phyloP scores from a whole-genome alignment of 1,140 invertebrate species.

The Pemphigus obesinymphae region DNA sequence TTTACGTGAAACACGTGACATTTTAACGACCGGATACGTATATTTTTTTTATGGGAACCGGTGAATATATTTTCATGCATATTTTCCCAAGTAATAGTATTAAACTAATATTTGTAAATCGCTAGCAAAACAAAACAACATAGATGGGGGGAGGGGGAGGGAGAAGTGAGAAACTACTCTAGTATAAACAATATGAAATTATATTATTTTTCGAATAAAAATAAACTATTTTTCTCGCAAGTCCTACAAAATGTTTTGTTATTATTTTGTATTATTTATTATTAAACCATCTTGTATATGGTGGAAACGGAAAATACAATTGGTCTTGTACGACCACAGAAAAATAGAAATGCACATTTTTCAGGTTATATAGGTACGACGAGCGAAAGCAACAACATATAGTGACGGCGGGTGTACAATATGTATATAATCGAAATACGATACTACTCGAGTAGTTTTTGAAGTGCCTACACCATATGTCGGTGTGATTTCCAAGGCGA shows the following conservation, averaged over 20 bases:
- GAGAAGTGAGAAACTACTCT: not conserved
- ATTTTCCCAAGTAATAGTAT: not conserved
- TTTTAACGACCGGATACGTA: slow-evolving; percentile 38
- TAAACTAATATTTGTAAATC: slow-evolving; percentile 10
- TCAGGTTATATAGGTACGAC: not conserved
- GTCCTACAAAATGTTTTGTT: too few species aligned
- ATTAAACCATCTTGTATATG: too few species aligned
- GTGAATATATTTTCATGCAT: not conserved
- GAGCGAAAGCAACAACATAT: not conserved
- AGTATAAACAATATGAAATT: not conserved
- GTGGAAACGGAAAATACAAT: not conserved
- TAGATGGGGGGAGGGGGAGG: not conserved
- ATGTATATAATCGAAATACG: not conserved
- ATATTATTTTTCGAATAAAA: too few species aligned
- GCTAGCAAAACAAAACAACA: not conserved
- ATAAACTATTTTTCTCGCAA: too few species aligned
- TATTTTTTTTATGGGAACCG: slow-evolving; percentile 25
- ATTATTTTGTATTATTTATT: too few species aligned
- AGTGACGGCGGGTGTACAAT: not conserved
- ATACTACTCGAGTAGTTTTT: not conserved
- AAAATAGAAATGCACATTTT: not conserved
- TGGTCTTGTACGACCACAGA: too few species aligned
- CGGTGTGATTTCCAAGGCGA: not conserved
- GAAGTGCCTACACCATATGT: slow-evolving; percentile 12
- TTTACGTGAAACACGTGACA: slow-evolving; percentile 21